Evolutionary conservation across 2,888 invertebrate species (phyloP).

Genomic region (Drosophila paranaensis): DNA sequence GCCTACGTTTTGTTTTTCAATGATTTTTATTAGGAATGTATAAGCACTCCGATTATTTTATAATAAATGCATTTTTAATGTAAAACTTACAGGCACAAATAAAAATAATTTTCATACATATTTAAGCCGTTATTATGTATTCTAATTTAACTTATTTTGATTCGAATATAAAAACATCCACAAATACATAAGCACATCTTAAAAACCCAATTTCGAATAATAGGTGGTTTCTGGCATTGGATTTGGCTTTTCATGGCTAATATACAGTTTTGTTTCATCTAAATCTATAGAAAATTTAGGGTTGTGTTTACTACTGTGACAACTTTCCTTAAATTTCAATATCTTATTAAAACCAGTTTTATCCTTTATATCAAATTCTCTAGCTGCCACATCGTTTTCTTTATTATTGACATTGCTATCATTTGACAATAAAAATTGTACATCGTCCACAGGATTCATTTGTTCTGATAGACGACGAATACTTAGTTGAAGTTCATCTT

Average conservation of each 20-base stretch:
- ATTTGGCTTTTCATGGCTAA: slow-evolving; percentile 66
- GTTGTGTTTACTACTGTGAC: slow-evolving; percentile 31
- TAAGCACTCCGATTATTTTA: slow-evolving; percentile 52
- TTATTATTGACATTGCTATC: slow-evolving; percentile 50
- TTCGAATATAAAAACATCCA: slow-evolving; percentile 56
- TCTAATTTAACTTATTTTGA: slow-evolving; percentile 57
- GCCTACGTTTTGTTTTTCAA: slow-evolving; percentile 61
- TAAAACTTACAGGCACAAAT: slow-evolving; percentile 62
- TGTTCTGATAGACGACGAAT: slow-evolving; percentile 84
- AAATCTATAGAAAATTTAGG: slow-evolving; percentile 45
- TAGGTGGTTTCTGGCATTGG: slow-evolving; percentile 83
- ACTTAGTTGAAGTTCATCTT: slow-evolving; percentile 83
- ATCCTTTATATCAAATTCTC: slow-evolving; percentile 27
- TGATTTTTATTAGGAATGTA: slow-evolving; percentile 47
- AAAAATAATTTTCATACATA: slow-evolving; percentile 54
- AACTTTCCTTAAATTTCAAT: slow-evolving; percentile 65
- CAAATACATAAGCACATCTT: slow-evolving; percentile 31
- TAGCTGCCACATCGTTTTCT: slow-evolving; percentile 9
- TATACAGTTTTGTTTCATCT: slow-evolving; percentile 61
- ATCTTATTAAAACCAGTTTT: slow-evolving; percentile 43
- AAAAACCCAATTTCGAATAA: slow-evolving; percentile 40
- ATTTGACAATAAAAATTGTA: slow-evolving; percentile 57
- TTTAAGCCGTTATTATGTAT: slow-evolving; percentile 39
- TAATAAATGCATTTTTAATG: slow-evolving; percentile 72
- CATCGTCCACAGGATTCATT: slow-evolving; percentile 61